Evolutionary conservation across 2,888 invertebrate species (phyloP).

Genomic region (Caenorhabditis sp.): DNA sequence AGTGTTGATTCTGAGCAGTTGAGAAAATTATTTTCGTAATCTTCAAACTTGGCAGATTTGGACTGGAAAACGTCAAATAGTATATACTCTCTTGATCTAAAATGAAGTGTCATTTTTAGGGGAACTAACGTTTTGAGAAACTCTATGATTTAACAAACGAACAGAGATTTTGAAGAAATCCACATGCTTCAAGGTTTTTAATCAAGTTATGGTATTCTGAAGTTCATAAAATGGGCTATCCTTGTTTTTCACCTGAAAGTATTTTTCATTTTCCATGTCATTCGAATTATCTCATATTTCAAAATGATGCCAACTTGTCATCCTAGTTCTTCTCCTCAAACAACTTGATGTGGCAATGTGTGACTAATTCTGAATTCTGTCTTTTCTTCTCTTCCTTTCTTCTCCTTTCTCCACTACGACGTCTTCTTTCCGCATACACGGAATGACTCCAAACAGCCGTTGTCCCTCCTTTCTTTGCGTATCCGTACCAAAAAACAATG

Average conservation of each 20-base stretch:
- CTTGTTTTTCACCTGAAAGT: background rate
- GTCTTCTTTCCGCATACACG: conserved; percentile 36
- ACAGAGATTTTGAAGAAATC: too few species aligned
- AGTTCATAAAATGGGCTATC: too few species aligned
- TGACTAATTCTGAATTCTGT: conserved; percentile 41
- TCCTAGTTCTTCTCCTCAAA: conserved; percentile 22
- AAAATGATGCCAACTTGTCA: conserved; percentile 22
- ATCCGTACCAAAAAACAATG: conserved; percentile 59
- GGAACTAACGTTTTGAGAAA: too few species aligned
- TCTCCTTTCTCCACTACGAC: background rate
- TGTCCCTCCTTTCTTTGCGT: background rate
- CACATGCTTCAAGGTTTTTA: too few species aligned
- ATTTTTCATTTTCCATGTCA: background rate
- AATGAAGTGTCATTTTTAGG: too few species aligned
- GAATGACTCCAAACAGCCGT: conserved; percentile 25
- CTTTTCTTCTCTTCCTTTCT: background rate
- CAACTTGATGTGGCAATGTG: conserved; percentile 30
- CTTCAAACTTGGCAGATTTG: too few species aligned
- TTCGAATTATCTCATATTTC: conserved; percentile 29
- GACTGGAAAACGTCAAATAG: too few species aligned
- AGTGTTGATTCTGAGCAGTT: too few species aligned
- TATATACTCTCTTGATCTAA: too few species aligned
- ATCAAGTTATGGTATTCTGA: too few species aligned
- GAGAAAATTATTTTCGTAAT: too few species aligned
- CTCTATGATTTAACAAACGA: too few species aligned